Conservation (phyloP, 2,797 vertebrate species). For the Harpagifer antarcticus region DNA sequence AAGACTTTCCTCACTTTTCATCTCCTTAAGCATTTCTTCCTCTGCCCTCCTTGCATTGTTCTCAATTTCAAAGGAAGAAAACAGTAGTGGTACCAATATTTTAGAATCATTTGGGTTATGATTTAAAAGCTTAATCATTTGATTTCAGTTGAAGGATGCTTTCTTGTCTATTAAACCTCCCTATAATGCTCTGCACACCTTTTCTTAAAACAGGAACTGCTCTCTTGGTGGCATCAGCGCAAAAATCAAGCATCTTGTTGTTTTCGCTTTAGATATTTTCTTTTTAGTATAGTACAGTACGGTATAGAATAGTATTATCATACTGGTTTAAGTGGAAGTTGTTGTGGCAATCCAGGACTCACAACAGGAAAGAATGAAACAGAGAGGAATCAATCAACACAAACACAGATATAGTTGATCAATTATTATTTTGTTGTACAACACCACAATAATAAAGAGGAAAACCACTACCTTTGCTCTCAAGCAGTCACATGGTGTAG, state of each 20-base stretch:
- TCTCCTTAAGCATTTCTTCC: background rate
- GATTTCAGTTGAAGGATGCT: background rate
- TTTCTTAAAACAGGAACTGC: background rate
- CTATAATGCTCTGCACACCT: too few species aligned
- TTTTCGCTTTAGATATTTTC: too few species aligned
- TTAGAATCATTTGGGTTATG: background rate
- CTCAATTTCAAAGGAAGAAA: background rate
- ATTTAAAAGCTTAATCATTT: background rate
- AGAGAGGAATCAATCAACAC: too few species aligned
- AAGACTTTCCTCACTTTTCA: background rate
- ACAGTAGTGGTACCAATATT: background rate
- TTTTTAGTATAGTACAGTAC: too few species aligned
- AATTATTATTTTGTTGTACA: too few species aligned
- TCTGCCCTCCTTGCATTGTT: background rate
- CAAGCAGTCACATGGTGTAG: too few species aligned
- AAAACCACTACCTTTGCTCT: too few species aligned
- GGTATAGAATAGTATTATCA: background rate
- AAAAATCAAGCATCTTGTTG: background rate
- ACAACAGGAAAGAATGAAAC: too few species aligned
- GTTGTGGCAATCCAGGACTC: too few species aligned
- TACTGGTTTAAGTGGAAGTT: background rate
- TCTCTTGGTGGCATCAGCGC: background rate
- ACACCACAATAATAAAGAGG: too few species aligned
- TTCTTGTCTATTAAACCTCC: background rate
- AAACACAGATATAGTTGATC: too few species aligned